These are phyloP conservation scores for Himalopsyche phryganea DNA, from an alignment of 1,140 invertebrate species.

Conservation along the genomic window DNA sequence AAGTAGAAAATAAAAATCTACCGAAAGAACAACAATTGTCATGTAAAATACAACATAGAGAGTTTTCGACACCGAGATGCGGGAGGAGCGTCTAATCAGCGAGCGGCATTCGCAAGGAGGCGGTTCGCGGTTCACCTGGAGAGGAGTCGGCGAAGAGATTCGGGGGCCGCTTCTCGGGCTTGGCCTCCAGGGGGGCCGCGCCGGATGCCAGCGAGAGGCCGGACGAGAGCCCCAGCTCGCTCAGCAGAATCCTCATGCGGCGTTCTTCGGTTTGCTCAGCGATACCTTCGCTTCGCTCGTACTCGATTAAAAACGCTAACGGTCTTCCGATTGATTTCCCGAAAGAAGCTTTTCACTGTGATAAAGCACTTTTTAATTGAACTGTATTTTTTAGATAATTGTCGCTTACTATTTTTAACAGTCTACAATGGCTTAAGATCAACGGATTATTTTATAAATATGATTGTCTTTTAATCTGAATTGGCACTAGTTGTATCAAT, in stretches of 20 bases:
- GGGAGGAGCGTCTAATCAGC: not conserved
- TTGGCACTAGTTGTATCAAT: no score
- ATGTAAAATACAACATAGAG: not conserved
- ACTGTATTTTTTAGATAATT: no score
- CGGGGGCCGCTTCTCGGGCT: constrained; percentile 43
- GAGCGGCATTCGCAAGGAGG: constrained; percentile 30
- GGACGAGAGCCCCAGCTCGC: constrained; percentile 52
- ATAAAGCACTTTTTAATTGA: no score
- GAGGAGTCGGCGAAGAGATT: constrained; percentile 40
- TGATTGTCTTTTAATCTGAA: no score
- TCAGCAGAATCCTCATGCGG: constrained; percentile 56
- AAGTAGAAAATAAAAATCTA: not conserved
- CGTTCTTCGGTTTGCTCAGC: constrained; percentile 41
- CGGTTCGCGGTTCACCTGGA: constrained; percentile 52
- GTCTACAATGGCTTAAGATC: no score
- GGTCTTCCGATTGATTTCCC: no score
- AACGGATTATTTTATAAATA: no score
- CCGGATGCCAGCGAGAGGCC: constrained; percentile 50
- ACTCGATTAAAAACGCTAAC: no score
- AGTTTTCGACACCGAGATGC: not conserved
- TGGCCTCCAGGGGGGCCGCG: constrained; percentile 49
- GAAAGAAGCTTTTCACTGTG: no score
- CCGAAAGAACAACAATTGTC: not conserved
- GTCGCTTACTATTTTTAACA: no score
- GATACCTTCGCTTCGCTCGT: no score